Percentiles rank a stretch among this genome's conserved stretches.
These are phyloP conservation scores for Schizopygopsis pylzovi DNA, from an alignment of 2,797 vertebrate species.

Conservation along the genomic window DNA sequence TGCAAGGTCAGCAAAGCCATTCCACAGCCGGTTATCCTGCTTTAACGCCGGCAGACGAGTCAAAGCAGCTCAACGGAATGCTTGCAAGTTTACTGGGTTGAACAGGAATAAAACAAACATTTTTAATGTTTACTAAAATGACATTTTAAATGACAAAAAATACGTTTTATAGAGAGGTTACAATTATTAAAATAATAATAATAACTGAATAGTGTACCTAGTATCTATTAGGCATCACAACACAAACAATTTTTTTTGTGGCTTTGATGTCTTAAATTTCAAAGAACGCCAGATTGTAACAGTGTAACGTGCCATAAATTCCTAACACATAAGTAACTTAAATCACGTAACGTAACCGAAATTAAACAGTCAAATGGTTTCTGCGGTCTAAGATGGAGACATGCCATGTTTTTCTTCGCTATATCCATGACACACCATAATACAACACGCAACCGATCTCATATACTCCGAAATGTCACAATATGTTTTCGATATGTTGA, in stretches of 20 bases:
- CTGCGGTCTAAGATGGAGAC: slow-evolving; percentile 35
- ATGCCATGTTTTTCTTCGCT: neutral
- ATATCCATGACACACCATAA: neutral
- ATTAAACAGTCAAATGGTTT: neutral
- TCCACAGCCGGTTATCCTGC: slow-evolving; percentile 37
- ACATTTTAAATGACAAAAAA: neutral
- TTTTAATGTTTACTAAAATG: neutral
- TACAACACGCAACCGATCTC: neutral
- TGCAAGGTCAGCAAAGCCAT: slow-evolving; percentile 83
- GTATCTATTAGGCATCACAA: neutral
- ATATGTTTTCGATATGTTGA: neutral
- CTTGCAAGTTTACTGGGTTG: neutral
- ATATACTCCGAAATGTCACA: neutral
- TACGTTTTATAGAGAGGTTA: no score
- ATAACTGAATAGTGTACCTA: neutral
- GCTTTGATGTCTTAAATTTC: neutral
- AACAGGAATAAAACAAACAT: neutral
- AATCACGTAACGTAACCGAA: neutral
- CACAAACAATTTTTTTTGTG: neutral
- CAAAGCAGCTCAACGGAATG: slow-evolving; percentile 43
- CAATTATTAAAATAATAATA: neutral
- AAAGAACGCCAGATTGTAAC: rapidly evolving
- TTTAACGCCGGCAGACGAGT: slow-evolving; percentile 56
- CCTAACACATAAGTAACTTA: neutral
- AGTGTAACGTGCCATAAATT: neutral